These are phyloP conservation scores for Neotoxoptera formosana DNA, from an alignment of 1,140 invertebrate species.

Conservation along the genomic window DNA sequence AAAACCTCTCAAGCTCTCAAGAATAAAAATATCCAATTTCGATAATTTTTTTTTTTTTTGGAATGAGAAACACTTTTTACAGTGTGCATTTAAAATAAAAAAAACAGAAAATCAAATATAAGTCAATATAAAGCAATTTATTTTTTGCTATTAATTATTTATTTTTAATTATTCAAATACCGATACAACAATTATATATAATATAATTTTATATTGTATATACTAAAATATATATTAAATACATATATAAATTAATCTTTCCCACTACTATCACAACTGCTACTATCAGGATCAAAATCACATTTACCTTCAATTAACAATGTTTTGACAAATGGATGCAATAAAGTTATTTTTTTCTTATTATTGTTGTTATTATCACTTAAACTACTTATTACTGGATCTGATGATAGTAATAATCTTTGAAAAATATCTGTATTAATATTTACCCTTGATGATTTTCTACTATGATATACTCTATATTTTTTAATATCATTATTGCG, in stretches of 20 bases:
- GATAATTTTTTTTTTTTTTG: too few species aligned
- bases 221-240: not conserved
- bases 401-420: constrained; percentile 1
- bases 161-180: too few species aligned
- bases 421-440: constrained; percentile 11
- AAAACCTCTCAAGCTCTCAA: too few species aligned
- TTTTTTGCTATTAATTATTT: too few species aligned
- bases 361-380: not conserved
- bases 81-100: too few species aligned
- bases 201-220: not conserved
- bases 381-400: not conserved
- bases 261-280: not conserved
- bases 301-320: not conserved
- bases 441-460: not conserved
- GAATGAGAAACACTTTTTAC: too few species aligned
- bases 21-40: too few species aligned
- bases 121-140: too few species aligned
- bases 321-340: not conserved
- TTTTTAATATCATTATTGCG: constrained; percentile 16
- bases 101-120: too few species aligned
- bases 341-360: not conserved
- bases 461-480: not conserved
- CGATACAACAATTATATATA: too few species aligned
- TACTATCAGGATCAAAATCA: not conserved
- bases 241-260: not conserved